phyloP scores from a whole-genome alignment of 2,888 invertebrate species.

The Dysmachus trigonus region DNA sequence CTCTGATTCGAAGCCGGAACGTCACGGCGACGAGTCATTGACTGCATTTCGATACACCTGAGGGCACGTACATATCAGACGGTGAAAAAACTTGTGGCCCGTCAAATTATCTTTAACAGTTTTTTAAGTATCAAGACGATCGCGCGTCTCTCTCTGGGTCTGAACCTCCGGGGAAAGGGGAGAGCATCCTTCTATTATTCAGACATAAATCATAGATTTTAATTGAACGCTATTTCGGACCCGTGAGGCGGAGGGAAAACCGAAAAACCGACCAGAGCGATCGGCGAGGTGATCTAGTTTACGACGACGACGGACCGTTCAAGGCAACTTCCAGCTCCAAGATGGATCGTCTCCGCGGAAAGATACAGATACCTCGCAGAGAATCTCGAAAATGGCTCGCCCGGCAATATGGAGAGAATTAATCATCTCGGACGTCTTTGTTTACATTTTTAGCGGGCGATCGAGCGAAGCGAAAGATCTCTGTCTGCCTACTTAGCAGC shows the following conservation, averaged over 20 bases:
- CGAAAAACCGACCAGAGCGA: background rate
- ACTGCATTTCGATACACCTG: constrained; percentile 16
- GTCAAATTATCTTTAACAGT: constrained; percentile 47
- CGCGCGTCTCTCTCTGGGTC: background rate
- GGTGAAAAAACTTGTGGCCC: constrained; percentile 41
- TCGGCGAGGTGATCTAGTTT: constrained; percentile 1
- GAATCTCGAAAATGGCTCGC: background rate
- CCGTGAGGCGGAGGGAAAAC: background rate
- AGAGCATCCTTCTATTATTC: background rate
- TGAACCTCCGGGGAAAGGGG: background rate
- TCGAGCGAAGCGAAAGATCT: background rate
- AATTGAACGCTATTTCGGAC: constrained; percentile 8
- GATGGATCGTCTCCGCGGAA: background rate
- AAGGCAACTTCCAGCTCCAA: background rate
- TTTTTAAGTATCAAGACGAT: constrained; percentile 43
- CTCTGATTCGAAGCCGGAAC: constrained; percentile 4
- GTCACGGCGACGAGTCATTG: constrained; percentile 26
- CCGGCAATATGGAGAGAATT: background rate
- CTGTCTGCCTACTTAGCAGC: background rate
- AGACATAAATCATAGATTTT: constrained; percentile 34
- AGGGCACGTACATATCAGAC: constrained; percentile 11
- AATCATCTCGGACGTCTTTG: constrained; percentile 31
- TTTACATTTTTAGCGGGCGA: constrained; percentile 4
- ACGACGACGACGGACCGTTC: background rate
- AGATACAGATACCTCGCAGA: background rate